phyloP scores from a whole-genome alignment of 2,113 vertebrate species.

The Rhagologus leucostigma region DNA sequence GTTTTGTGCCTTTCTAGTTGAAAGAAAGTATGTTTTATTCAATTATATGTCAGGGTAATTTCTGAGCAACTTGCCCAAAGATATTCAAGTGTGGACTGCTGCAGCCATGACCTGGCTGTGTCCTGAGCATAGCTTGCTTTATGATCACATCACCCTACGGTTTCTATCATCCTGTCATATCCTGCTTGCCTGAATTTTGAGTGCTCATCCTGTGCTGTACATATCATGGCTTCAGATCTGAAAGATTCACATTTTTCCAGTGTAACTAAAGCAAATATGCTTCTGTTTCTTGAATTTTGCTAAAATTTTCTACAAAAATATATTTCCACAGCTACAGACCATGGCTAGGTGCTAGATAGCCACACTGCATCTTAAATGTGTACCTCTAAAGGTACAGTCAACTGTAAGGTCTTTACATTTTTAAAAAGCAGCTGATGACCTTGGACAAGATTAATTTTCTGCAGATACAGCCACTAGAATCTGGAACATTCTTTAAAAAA shows the following conservation, averaged over 20 bases:
- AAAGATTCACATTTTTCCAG: background rate
- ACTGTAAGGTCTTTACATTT: background rate
- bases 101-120: background rate
- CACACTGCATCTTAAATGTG: background rate
- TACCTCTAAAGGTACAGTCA: background rate
- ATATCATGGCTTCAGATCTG: accelerated
- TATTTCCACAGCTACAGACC: background rate
- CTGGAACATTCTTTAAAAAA: background rate
- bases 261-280: background rate
- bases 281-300: background rate
- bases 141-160: background rate
- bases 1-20: background rate
- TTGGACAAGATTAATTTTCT: background rate
- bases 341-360: background rate
- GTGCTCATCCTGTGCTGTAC: background rate
- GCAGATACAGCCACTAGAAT: background rate
- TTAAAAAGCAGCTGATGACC: background rate
- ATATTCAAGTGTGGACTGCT: background rate
- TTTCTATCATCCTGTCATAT: background rate
- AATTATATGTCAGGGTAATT: background rate
- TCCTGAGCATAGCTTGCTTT: background rate
- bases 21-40: background rate
- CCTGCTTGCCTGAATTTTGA: background rate
- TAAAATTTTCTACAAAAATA: background rate
- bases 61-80: background rate